Evolutionary conservation across 1,140 invertebrate genomes (phyloP), one percentile per base, ranked within the genome.

Genomic region (Amyelois transitella): DNA sequence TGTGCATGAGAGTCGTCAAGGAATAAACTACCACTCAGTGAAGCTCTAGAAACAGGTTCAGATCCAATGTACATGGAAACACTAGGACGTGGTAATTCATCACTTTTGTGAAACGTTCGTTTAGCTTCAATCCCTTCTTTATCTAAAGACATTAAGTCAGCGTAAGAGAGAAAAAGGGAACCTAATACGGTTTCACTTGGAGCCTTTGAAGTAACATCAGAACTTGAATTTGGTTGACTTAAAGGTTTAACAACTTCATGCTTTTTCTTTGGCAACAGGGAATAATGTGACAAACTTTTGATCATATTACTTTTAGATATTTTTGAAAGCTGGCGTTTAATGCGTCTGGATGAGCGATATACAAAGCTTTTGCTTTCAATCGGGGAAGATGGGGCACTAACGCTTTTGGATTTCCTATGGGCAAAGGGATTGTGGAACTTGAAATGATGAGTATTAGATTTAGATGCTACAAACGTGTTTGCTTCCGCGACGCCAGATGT

Each of bases 1-100:
- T 60, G 59, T 53, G 73, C 70, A 50, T 77, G 62, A 50, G 70
- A 62, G 22, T 87, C 77, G 32, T 67, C 62, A 24, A 61, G 66
- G 19, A 69, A 75, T 0, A 79, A 83, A 22, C 73, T 72, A 38
- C 78, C 73, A 53, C 82, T 88, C 12, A 86, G 60, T 14, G 85
- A 88, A 6, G 74, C 60, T 32, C 85, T 69, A 14, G 85, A 88
- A 47, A 64, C 78, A 5, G 85, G 85, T 67, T 88, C 82, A 6
- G 85, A 88, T 18, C 85, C 85, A 43, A 88, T 88, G 43, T 88
- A 88, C 85, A 88, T 88, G 5, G 71, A 79, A 1, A 85, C 68
- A 58, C 80, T 81, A 19, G 69, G 47, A 20, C 64, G 62, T 10
- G 60, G 58, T 12, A 79, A 63, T 64, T 87, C 82, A 53, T 87